A percentile compares a stretch with the other conserved stretches of the same genome.
Evolutionary conservation across 2,888 invertebrate genomes (phyloP).

Genomic region (Dasysyrphus tricinctus): DNA sequence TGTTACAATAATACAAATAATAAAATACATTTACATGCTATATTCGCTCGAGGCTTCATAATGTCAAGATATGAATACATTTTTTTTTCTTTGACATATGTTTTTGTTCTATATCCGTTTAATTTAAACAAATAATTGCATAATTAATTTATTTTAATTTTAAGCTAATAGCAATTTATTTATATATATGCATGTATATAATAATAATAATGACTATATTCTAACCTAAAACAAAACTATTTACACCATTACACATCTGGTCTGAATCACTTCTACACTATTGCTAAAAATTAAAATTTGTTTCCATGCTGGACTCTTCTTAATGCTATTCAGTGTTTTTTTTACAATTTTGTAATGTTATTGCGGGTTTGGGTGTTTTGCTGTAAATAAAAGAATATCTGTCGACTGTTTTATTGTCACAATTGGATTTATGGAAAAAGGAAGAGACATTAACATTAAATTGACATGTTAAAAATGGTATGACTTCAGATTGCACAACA

Average conservation of each 20-base stretch:
- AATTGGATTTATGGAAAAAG: conserved; percentile 37
- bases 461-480: conserved; percentile 62
- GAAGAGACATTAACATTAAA: conserved; percentile 18
- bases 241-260: conserved; percentile 25
- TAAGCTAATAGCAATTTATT: conserved; percentile 61
- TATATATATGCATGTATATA: no score
- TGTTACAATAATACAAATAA: conserved; percentile 40
- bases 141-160: conserved; percentile 56
- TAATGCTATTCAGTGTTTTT: conserved; percentile 47
- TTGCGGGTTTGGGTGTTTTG: conserved; percentile 51
- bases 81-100: conserved; percentile 1
- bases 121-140: conserved; percentile 69
- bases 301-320: conserved; percentile 63
- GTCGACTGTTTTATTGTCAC: conserved; percentile 74
- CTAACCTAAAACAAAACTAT: conserved; percentile 46
- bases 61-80: conserved; percentile 62
- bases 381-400: conserved; percentile 57
- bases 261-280: conserved; percentile 18
- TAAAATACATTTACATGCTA: conserved; percentile 54
- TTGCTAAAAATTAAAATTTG: conserved; percentile 49
- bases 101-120: conserved; percentile 63
- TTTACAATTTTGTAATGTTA: conserved; percentile 37
- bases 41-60: conserved; percentile 36
- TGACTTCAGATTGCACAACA: conserved; percentile 56
- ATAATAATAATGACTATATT: conserved; percentile 49